These are phyloP conservation scores for Nothura maculosa DNA, from an alignment of 2,797 vertebrate species.

Conservation along the genomic window DNA sequence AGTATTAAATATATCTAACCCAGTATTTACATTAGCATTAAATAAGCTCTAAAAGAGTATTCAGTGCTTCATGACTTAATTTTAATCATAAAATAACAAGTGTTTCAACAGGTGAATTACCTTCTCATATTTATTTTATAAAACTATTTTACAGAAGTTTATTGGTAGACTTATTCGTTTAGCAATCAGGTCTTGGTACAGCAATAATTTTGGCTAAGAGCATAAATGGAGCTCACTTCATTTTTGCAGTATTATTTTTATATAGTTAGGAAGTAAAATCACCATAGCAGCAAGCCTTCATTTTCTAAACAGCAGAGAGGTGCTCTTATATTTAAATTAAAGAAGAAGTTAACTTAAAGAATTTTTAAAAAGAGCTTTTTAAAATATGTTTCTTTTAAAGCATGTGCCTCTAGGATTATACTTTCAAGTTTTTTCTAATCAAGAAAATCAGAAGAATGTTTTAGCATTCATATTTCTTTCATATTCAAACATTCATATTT, in stretches of 20 bases:
- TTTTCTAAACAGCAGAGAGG: background rate
- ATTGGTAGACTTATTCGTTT: background rate
- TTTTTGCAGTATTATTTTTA: background rate
- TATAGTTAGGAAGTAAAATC: background rate
- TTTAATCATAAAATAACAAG: background rate
- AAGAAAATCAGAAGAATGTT: background rate
- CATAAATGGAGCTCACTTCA: background rate
- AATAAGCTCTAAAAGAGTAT: background rate
- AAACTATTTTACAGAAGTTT: background rate
- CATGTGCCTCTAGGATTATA: background rate
- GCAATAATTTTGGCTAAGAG: background rate
- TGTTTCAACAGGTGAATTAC: background rate
- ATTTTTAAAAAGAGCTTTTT: background rate
- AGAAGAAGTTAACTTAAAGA: background rate
- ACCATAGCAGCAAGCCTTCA: background rate
- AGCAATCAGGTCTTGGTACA: background rate
- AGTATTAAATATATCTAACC: background rate
- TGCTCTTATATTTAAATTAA: background rate
- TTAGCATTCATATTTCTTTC: background rate
- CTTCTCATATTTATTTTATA: background rate
- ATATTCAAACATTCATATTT: background rate
- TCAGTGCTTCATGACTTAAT: background rate
- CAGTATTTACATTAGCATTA: background rate
- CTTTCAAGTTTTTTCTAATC: background rate
- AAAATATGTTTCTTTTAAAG: background rate